Evolutionary conservation across 2,797 vertebrate species (phyloP), one percentile per base, ranked within the genome.

Genomic region (Neoniphon sammara): DNA sequence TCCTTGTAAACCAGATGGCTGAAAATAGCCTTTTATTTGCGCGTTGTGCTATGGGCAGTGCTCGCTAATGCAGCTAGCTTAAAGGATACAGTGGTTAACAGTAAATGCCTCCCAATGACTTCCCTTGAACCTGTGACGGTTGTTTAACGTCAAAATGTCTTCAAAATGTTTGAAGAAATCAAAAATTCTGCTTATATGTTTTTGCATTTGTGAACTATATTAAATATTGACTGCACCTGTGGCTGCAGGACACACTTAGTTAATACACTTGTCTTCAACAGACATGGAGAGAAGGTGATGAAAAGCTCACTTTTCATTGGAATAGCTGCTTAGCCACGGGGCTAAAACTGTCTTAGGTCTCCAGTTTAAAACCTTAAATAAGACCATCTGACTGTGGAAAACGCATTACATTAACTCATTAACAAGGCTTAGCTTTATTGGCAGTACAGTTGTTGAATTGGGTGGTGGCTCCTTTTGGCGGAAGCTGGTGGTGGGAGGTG

Each of bases 1-100:
- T 82, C n/a, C 18, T 64, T 70, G 72, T 85, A 91, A 89, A 91
- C 91, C 78, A 89, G 81, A 83, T 71, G 78, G 73, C 81, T 74
- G 68, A 83, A 91, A 91, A 91, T 93, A 89, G 81, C 49, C 53
- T 83, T 90, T 89, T 85, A 88, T 92, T 87, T 84, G 80, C 56
- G 67, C 2, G 3, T 21, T 30, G 44, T 76, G 70, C 79, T 58
- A 65, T 55, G 78, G 82, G 64, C 65, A 34, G 54, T 18, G 74
- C 44, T 68, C 11, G 7, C 70, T 85, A 81, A 88, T 85, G 73
- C 73, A 75, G 18, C 71, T 50, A 31, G 53, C 70, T 62, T 17
- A 61, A 69, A 77, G 70, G 74, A 82, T 77, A 56, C 66, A 42
- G 66, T 34, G 34, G 55, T 73, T 82, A 47, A 56, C 62, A 67